A percentile compares a stretch with the other conserved stretches of the same genome.
Conservation (phyloP, 2,797 vertebrate species). For the Acanthurus lineatus region DNA sequence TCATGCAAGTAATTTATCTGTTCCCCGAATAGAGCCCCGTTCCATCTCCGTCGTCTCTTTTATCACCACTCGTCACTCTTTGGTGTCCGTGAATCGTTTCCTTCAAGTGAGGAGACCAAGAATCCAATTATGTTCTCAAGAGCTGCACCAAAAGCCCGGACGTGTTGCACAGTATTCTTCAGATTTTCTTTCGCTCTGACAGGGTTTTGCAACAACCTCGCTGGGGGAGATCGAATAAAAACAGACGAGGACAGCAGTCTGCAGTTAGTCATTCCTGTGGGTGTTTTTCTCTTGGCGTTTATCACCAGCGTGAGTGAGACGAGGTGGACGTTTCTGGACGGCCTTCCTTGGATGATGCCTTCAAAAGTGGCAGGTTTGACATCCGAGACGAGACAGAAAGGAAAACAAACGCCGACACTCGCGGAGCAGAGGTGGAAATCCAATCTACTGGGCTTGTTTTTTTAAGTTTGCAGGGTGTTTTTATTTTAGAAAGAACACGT, state of each 20-base stretch:
- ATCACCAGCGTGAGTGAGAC: conserved; percentile 32
- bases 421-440: background rate
- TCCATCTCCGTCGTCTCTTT: conserved; percentile 48
- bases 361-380: conserved; percentile 44
- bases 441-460: conserved; percentile 45
- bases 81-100: conserved; percentile 39
- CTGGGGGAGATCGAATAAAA: conserved; percentile 2
- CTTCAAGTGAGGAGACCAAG: conserved; percentile 35
- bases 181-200: conserved; percentile 37
- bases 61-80: conserved; percentile 42
- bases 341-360: conserved; percentile 26
- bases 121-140: conserved; percentile 64
- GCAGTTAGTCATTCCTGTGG: conserved; percentile 7
- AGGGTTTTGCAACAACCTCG: conserved; percentile 25
- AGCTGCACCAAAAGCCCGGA: conserved; percentile 41
- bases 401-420: conserved; percentile 13
- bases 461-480: conserved; percentile 19
- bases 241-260: conserved; percentile 22
- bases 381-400: background rate
- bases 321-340: conserved; percentile 6
- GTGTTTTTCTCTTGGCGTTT: conserved; percentile 12
- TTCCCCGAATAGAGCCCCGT: conserved; percentile 33
- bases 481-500: background rate
- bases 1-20: conserved; percentile 73
- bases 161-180: conserved; percentile 20